Percentiles rank a stretch among this genome's conserved stretches.
These are phyloP conservation scores for Colostygia pectinataria DNA, from an alignment of 2,888 invertebrate species.

Conservation along the genomic window DNA sequence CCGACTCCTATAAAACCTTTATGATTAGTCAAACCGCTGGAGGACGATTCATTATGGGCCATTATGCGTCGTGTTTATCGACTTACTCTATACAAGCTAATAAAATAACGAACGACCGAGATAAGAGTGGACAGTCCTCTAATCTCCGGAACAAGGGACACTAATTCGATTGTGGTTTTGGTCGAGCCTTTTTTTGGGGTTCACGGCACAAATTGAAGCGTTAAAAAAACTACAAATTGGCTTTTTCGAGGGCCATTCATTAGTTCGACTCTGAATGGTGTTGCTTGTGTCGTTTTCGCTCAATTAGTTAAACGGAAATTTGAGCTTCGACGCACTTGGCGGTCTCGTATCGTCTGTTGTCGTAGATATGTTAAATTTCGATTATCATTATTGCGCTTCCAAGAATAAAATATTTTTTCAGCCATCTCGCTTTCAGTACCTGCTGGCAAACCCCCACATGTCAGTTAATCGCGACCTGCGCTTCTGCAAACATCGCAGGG, in stretches of 20 bases:
- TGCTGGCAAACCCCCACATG: too few species aligned
- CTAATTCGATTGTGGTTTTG: conserved; percentile 83
- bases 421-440: too few species aligned
- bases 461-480: too few species aligned
- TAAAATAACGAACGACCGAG: conserved; percentile 83
- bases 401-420: not conserved
- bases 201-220: conserved; percentile 82
- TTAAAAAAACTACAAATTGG: conserved; percentile 83
- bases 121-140: conserved; percentile 81
- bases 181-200: conserved; percentile 77
- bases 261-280: conserved; percentile 76
- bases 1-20: conserved; percentile 79
- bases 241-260: conserved; percentile 79
- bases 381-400: not conserved
- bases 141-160: conserved; percentile 83
- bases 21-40: conserved; percentile 79
- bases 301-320: conserved; percentile 81
- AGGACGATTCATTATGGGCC: conserved; percentile 81
- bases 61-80: conserved; percentile 83
- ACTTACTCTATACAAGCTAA: conserved; percentile 81
- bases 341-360: conserved; percentile 11
- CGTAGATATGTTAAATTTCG: not conserved
- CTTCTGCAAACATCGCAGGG: too few species aligned
- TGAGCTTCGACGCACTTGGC: conserved; percentile 44
- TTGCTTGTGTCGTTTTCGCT: conserved; percentile 79